Conservation (phyloP, 53 echinoderm and acorn worm species). For the Apostichopus leukothele region DNA sequence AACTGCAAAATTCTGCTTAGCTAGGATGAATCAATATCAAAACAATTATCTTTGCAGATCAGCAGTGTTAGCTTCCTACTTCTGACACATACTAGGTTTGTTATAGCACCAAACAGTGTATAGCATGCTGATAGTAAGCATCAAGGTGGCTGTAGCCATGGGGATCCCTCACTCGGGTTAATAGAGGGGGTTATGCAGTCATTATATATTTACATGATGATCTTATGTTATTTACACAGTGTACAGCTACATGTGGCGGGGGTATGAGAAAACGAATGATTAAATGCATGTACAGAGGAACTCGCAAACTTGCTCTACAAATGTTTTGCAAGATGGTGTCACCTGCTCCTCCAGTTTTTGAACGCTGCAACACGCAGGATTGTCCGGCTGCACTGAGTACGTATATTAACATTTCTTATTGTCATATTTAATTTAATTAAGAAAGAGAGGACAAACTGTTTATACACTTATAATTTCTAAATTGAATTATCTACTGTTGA, state of each 20-base stretch:
- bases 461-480: no score
- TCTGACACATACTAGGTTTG: no score
- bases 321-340: constrained; percentile 8
- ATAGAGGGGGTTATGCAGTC: neutral
- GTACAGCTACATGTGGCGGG: constrained; percentile 74
- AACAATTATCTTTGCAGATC: no score
- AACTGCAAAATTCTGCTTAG: no score
- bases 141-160: no score
- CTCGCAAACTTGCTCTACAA: constrained; percentile 1
- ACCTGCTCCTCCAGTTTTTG: neutral
- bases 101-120: no score
- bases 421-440: neutral
- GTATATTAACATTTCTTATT: neutral
- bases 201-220: neutral
- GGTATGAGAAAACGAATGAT: constrained; percentile 65
- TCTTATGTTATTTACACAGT: constrained; percentile 45
- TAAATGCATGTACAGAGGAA: constrained; percentile 53
- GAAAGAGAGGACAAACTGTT: no score
- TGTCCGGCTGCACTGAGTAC: neutral
- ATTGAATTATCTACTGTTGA: no score
- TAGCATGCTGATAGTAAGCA: no score
- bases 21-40: no score
- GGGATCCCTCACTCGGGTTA: neutral
- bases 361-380: neutral
- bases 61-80: no score